Evolutionary conservation across 2,888 invertebrate genomes (phyloP), one percentile per base, ranked within the genome.

Genomic region (Caenorhabditis panamensis): DNA sequence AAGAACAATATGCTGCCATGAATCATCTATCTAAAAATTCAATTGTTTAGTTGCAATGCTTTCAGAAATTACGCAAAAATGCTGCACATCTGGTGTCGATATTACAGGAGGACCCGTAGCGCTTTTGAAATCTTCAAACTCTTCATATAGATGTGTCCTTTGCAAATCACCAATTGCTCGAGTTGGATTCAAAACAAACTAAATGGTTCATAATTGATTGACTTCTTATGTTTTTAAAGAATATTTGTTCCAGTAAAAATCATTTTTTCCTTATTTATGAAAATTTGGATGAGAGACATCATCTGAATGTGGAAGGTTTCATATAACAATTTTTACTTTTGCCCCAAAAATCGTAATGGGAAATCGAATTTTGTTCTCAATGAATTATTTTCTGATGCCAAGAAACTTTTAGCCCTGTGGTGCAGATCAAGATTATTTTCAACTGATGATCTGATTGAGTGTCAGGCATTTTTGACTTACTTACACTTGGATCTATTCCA

Each of bases 81-180:
- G 79, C 20, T 75, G 44, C 0, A 85, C 67, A 18, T 82, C 83
- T 16, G 85, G 82, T 3, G 53, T 68, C 0, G 75, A 53, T 13
- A 83, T 80, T 1, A 85, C 78, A 9, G 86, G 86, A 28, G 83
- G 68, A 2, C 76, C 72, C 28, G 44, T 77, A 0, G 84, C 84
- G 26, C 63, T 64, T 9, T 49, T 58, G 18, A 84, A 84, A 3
- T 61, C 76, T 9, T 68, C 61, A 1, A 73, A 77, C 31, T 87
- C 86, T 3, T 77, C 68, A 20, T 79, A 87, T 8, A 80, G 41
- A 49, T 68, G 64, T 2, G 76, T 82, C 20, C 87, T 67, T 56
- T 82, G 83, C 9, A 79, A 76, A 58, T 87, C 86, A 0, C 87
- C 87, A 36, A 87, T 79, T 1, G 83, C 84, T 56, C 87, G 54